Conservation (phyloP, 2,113 vertebrate species). For the Saccopteryx leptura region DNA sequence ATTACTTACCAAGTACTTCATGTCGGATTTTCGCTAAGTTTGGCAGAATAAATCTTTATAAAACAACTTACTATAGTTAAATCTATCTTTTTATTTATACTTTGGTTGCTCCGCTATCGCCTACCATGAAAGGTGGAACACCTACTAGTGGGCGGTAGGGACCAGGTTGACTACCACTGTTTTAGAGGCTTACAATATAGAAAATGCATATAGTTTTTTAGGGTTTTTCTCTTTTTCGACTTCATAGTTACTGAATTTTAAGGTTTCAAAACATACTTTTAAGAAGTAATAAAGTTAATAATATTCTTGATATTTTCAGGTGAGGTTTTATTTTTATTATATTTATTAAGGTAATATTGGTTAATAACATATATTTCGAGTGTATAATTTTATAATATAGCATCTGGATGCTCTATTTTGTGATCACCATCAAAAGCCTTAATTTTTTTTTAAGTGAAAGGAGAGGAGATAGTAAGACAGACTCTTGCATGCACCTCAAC, state of each 20-base stretch:
- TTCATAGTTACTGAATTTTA: conserved; percentile 85
- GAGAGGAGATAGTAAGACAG: too few relatives aligned
- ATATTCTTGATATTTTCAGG: conserved; percentile 34
- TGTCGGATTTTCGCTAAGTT: too few relatives aligned
- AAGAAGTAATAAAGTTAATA: conserved; percentile 56
- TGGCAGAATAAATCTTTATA: too few relatives aligned
- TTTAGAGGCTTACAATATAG: conserved; percentile 69
- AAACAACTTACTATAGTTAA: too few relatives aligned
- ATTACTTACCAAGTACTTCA: too few relatives aligned
- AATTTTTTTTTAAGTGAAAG: too few relatives aligned
- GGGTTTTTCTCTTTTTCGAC: conserved; percentile 77
- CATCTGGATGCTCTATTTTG: neutral
- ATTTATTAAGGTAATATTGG: neutral
- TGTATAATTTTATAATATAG: neutral
- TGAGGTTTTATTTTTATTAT: neutral
- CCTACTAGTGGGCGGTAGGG: too few relatives aligned
- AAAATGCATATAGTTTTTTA: conserved; percentile 67
- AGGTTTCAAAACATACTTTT: conserved; percentile 80
- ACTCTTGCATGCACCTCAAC: too few relatives aligned
- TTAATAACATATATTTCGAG: neutral
- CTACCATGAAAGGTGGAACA: too few relatives aligned
- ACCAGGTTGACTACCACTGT: neutral
- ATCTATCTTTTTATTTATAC: too few relatives aligned
- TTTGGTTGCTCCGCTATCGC: too few relatives aligned
- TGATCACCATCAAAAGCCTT: neutral